Evolutionary conservation across 1,140 invertebrate species (phyloP).

Genomic region (Phymastichus coffea): DNA sequence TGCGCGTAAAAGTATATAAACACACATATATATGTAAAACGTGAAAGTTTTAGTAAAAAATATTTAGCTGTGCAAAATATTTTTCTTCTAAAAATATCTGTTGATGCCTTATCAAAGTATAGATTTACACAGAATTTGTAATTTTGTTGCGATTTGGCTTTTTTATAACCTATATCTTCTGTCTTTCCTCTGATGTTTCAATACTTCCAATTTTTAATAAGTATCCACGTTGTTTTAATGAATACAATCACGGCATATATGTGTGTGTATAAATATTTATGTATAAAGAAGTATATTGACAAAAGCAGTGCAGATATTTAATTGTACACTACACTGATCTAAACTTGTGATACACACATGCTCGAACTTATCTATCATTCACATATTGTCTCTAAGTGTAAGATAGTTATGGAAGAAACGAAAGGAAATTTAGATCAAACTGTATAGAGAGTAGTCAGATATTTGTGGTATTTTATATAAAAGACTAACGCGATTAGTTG

Average conservation of each 20-base stretch:
- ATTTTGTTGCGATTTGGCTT: constrained; percentile 11
- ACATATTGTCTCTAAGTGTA: constrained; percentile 33
- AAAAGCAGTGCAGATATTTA: constrained; percentile 28
- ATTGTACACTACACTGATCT: constrained; percentile 36
- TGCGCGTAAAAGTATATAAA: constrained; percentile 9
- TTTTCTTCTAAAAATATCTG: not conserved
- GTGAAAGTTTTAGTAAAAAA: not conserved
- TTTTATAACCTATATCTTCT: not conserved
- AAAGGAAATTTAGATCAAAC: constrained; percentile 18
- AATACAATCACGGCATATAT: constrained; percentile 4
- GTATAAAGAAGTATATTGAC: too few relatives aligned
- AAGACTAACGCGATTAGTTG: constrained; percentile 28
- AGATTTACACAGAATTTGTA: constrained; percentile 5
- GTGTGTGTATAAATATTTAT: not conserved
- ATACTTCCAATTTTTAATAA: constrained; percentile 24
- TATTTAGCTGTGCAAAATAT: constrained; percentile 7
- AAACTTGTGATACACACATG: constrained; percentile 41
- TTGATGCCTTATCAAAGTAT: constrained; percentile 12
- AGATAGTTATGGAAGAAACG: constrained; percentile 31
- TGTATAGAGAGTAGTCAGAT: constrained; percentile 31
- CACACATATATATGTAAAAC: not conserved
- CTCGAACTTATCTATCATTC: constrained; percentile 32
- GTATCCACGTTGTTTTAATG: constrained; percentile 6
- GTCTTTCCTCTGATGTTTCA: constrained; percentile 16
- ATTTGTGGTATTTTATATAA: constrained; percentile 39